phyloP scores from a whole-genome alignment of 2,888 invertebrate species.

The Aspidiotus rigidus region DNA sequence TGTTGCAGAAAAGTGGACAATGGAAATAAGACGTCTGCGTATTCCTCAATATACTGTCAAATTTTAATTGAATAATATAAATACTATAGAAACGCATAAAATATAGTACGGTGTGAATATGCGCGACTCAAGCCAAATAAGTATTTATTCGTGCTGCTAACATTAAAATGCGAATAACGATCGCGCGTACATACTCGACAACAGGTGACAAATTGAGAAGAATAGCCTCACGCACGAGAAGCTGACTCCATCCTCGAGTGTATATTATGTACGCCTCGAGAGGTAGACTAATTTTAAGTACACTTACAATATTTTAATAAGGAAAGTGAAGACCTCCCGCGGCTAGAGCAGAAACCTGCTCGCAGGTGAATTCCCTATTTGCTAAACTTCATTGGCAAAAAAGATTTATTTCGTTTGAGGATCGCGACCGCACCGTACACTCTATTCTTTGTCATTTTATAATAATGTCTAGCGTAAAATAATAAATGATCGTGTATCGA shows the following conservation, averaged over 20 bases:
- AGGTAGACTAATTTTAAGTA: conserved; percentile 23
- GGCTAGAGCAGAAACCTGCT: conserved; percentile 11
- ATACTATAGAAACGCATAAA: no score
- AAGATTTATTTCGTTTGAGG: conserved; percentile 19
- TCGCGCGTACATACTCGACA: background rate
- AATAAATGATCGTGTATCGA: conserved; percentile 26
- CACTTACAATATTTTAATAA: conserved; percentile 23
- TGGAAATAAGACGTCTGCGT: no score
- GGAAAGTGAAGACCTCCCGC: conserved; percentile 28
- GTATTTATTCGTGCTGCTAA: no score
- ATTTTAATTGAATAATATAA: no score
- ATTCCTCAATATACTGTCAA: no score
- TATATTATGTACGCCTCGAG: conserved; percentile 6
- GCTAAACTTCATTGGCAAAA: conserved; percentile 18
- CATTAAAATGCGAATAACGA: no score
- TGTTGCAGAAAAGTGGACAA: no score
- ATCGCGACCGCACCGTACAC: conserved; percentile 1
- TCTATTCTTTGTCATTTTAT: conserved; percentile 17
- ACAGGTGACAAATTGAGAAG: background rate
- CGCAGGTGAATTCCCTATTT: conserved; percentile 19
- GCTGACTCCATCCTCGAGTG: background rate
- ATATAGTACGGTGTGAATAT: no score
- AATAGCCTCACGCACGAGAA: conserved; percentile 12
- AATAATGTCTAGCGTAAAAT: conserved; percentile 26
- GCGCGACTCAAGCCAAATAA: no score